Evolutionary conservation across 2,888 invertebrate genomes (phyloP), one percentile per base, ranked within the genome.

Genomic region (Cerastoderma edule): DNA sequence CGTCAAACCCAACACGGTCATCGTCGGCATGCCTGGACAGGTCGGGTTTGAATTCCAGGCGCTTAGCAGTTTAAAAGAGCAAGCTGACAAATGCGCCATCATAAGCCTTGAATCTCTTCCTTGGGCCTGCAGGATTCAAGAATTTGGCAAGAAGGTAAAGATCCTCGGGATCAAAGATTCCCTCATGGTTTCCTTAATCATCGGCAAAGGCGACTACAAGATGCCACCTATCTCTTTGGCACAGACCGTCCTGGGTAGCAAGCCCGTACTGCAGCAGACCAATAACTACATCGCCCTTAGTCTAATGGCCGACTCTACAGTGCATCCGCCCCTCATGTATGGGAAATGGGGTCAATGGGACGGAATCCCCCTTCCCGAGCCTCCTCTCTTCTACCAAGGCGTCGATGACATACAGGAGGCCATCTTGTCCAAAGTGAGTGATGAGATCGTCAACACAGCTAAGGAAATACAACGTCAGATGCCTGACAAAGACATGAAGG

Each of bases 311-410:
- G 86, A 88, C 44, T 85, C 86, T 5, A 86, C 86, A 46, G 79
- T 89, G 13, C 89, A 89, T 63, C 88, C 89, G 2, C 86, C 88
- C 2, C 70, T 89, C 27, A 78, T 89, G 83, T 89, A 88, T 60
- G 88, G 88, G 0, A 69, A 73, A 39, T 90, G 89, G 89, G 67
- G 72, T 19, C 64, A 84, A 30, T 90, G 86, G 86, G 86, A 89
- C 67, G 87, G 87, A 6, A 73, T 84, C 16, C 85, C 87, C 0
- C 13, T 88, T 24, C 64, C 66, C 5, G 78, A 85, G 32, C 76
- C 80, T 3, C 89, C 89, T 8, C 60, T 89, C 5, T 89, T 90
- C 67, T 90, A 90, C 72, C 86, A 90, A 75, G 89, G 89, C 2
- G 75, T 89, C 0, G 78, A 85, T 64, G 83, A 88, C 16, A 39